Conservation (phyloP, 1,140 invertebrate species). For the Saccostrea cuccullata region DNA sequence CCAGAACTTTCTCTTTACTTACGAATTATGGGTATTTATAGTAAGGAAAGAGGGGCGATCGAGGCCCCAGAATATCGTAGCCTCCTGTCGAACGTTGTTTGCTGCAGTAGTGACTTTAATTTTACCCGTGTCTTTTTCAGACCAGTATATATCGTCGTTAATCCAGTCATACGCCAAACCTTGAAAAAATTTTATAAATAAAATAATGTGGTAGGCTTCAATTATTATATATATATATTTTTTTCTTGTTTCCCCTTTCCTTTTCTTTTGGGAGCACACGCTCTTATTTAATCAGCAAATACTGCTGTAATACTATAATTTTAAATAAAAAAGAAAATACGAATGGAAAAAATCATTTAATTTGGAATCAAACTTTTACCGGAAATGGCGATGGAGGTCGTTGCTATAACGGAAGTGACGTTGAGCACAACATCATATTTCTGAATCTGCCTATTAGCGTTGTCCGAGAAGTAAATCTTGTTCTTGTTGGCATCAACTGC, state of each 20-base stretch:
- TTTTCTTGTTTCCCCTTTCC: too few relatives aligned
- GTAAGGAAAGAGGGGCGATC: background rate
- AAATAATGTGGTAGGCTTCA: too few relatives aligned
- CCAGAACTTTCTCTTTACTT: background rate
- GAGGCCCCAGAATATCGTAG: background rate
- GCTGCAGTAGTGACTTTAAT: conserved; percentile 2
- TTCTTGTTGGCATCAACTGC: conserved; percentile 23
- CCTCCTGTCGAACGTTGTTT: conserved; percentile 5
- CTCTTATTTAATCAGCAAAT: too few relatives aligned
- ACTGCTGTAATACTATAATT: too few relatives aligned
- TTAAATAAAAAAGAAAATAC: too few relatives aligned
- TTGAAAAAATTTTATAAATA: too few relatives aligned
- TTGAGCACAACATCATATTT: conserved; percentile 16
- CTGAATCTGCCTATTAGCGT: background rate
- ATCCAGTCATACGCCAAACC: conserved; percentile 35
- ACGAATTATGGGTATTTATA: conserved; percentile 37
- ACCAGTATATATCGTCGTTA: conserved; percentile 37
- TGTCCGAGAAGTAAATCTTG: conserved; percentile 21
- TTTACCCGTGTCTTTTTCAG: background rate
- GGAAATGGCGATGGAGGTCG: background rate
- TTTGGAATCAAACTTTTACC: background rate
- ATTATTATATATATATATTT: too few relatives aligned
- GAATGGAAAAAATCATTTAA: too few relatives aligned
- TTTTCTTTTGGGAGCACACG: too few relatives aligned
- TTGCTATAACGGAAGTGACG: conserved; percentile 10